Evolutionary conservation across 2,797 vertebrate genomes (phyloP), one percentile per base, ranked within the genome.

Genomic region (Melanotaenia parkinsoni): DNA sequence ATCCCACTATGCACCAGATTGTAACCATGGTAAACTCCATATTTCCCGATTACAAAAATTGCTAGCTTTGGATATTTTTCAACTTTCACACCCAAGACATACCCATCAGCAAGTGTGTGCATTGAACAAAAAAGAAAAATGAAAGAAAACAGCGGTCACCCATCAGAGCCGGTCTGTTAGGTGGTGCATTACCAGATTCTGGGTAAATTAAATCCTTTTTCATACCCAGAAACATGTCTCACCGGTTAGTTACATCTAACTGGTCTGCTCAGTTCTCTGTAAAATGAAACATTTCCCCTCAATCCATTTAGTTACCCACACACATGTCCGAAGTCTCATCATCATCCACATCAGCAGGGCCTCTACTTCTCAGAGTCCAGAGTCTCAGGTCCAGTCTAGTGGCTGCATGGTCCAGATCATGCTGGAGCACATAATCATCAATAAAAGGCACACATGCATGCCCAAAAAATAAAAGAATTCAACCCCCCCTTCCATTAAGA

Each of bases 361-460:
- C 26, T 26, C 10, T 38, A 11, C n/a, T 28, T 65, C 63, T 72
- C 45, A 54, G 57, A 72, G 22, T 65, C 62, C 59, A 38, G 77
- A n/a, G n/a, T n/a, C n/a, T n/a, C n/a, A n/a, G 88, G 79, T 88
- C 68, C 61, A 58, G 77, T 82, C 76, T 83, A 58, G 61, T 82
- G 86, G 83, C 83, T 80, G 53, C 40, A 72, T 60, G 58, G 60
- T 51, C 53, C 76, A 83, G 75, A 79, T 87, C 75, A 80, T 12
- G 57, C 77, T 72, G 66, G 70, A 74, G 78, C 51, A 64, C 56
- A 73, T 79, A 80, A 77, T 81, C 68, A 70, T 80, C 24, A 69
- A 58, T 80, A 62, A 80, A 83, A 80, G 11, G 3, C 61, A 72
- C 70, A 68, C 47, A 70, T 22, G 47, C n/a, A 51, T n/a, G 18